A percentile compares a stretch with the other conserved stretches of the same genome.
Evolutionary conservation across 1,140 invertebrate genomes (phyloP).

Genomic region (Drosophila mauritiana): DNA sequence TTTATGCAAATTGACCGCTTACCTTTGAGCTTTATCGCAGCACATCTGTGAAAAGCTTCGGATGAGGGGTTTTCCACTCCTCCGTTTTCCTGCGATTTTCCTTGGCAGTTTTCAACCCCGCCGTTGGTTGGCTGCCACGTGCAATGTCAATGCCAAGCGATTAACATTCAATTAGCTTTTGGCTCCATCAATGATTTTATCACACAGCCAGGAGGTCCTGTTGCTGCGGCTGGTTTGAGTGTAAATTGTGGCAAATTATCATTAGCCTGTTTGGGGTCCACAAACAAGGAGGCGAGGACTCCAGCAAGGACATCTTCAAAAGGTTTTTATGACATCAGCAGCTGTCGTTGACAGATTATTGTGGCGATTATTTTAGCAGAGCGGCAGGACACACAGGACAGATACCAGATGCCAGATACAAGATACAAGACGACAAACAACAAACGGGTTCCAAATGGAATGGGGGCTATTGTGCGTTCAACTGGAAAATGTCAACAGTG

Average conservation of each 20-base stretch:
- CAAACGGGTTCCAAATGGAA: conserved; percentile 17
- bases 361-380: conserved; percentile 80
- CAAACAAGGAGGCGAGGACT: conserved; percentile 36
- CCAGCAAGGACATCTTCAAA: conserved; percentile 78
- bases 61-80: conserved; percentile 10
- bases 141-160: conserved; percentile 81
- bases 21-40: conserved; percentile 56
- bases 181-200: conserved; percentile 84
- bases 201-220: conserved; percentile 59
- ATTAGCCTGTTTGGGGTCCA: conserved; percentile 59
- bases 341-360: conserved; percentile 85
- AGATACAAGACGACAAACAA: conserved; percentile 25
- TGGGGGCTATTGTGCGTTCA: conserved; percentile 68
- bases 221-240: conserved; percentile 64
- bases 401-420: conserved; percentile 27
- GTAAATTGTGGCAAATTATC: conserved; percentile 84
- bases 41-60: conserved; percentile 20
- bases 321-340: conserved; percentile 84
- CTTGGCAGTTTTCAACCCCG: neutral
- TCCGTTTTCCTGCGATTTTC: conserved; percentile 6
- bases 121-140: conserved; percentile 53
- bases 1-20: conserved; percentile 69
- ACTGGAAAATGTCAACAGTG: conserved; percentile 78
- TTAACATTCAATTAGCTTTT: conserved; percentile 84
- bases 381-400: conserved; percentile 36